These are phyloP conservation scores for Hirtodrosophila trivittata DNA, from an alignment of 2,888 invertebrate genomes.

Conservation along the genomic window DNA sequence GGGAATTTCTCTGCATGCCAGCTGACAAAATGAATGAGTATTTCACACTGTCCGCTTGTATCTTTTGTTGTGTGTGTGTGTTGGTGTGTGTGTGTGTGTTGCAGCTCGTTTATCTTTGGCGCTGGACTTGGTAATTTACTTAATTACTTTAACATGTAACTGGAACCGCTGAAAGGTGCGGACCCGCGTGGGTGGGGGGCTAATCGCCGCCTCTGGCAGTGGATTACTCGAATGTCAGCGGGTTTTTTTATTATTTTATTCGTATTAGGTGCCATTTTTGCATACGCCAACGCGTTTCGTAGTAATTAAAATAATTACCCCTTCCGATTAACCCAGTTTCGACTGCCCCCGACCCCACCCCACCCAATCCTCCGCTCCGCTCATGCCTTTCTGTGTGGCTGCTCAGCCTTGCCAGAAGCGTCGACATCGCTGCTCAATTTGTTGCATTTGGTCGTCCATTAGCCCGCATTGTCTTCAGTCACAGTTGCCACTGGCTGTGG, in stretches of 20 bases:
- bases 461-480: constrained; percentile 63
- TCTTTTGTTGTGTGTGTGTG: constrained; percentile 6
- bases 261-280: constrained; percentile 65
- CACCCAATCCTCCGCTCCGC: neutral
- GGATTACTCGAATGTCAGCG: constrained; percentile 49
- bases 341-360: constrained; percentile 6
- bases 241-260: neutral
- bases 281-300: constrained; percentile 54
- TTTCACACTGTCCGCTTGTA: constrained; percentile 24
- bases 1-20: constrained; percentile 73
- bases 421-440: constrained; percentile 66
- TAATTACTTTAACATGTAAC: constrained; percentile 77
- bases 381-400: too few relatives aligned
- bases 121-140: constrained; percentile 73
- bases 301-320: constrained; percentile 81
- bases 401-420: constrained; percentile 3
- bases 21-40: constrained; percentile 61
- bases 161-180: constrained; percentile 62
- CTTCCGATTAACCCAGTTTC: constrained; percentile 76
- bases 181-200: constrained; percentile 28
- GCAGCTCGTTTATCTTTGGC: constrained; percentile 60
- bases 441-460: constrained; percentile 73
- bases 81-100: constrained; percentile 20
- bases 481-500: constrained; percentile 18
- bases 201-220: constrained; percentile 56